Evolutionary conservation across 2,888 invertebrate species (phyloP).

Genomic region (Diaphora mendica): DNA sequence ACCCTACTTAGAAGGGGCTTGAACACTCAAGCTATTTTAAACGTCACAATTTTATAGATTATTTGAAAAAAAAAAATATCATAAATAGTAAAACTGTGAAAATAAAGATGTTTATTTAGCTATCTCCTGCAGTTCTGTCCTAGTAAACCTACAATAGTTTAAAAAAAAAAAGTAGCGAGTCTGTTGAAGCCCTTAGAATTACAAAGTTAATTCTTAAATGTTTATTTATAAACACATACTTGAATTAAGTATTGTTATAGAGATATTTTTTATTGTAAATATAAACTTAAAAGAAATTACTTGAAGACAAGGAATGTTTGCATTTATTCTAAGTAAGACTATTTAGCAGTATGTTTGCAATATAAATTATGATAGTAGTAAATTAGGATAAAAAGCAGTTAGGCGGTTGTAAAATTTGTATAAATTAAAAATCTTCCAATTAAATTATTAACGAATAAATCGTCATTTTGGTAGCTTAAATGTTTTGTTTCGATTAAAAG

Average conservation of each 20-base stretch:
- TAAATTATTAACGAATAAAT: background rate
- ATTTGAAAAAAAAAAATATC: background rate
- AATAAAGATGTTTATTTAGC: background rate
- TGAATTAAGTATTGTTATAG: background rate
- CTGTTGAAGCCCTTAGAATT: conserved; percentile 9
- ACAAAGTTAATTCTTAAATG: background rate
- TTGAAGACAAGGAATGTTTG: conserved; percentile 40
- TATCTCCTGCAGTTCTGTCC: background rate
- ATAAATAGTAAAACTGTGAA: background rate
- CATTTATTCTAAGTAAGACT: conserved; percentile 35
- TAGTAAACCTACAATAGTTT: background rate
- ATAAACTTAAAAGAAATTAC: conserved; percentile 10
- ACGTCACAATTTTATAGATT: background rate
- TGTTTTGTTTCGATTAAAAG: background rate
- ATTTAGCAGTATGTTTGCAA: conserved; percentile 27
- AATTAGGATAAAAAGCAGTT: background rate
- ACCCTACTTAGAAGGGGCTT: conserved; percentile 8
- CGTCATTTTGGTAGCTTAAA: background rate
- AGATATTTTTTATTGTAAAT: conserved; percentile 4
- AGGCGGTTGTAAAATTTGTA: background rate
- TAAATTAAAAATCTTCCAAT: conserved; percentile 14
- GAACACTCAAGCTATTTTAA: conserved; percentile 2
- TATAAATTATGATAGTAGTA: background rate
- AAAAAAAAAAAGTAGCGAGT: conserved; percentile 12
- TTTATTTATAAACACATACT: background rate